These are phyloP conservation scores for Geotrypetes seraphini DNA, from an alignment of 2,797 vertebrate species.

Conservation along the genomic window DNA sequence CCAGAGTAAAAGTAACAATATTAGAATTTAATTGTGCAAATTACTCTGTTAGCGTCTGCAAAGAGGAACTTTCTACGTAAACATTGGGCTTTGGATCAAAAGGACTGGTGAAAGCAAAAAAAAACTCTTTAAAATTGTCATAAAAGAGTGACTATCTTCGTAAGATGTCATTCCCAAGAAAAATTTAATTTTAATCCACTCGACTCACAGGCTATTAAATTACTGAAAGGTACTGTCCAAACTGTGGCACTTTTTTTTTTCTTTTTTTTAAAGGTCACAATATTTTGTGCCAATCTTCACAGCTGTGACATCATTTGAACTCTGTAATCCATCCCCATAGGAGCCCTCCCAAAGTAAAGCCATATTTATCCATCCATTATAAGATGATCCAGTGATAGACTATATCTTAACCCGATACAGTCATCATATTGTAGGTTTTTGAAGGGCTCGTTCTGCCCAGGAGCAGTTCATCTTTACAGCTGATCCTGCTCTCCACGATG, in stretches of 20 bases:
- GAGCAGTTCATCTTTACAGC: conserved; percentile 97
- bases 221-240: conserved; percentile 59
- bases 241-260: conserved; percentile 62
- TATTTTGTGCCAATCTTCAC: conserved; percentile 72
- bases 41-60: conserved; percentile 44
- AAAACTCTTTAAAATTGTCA: conserved; percentile 30
- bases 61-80: conserved; percentile 48
- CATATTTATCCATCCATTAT: conserved; percentile 66
- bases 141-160: conserved; percentile 52
- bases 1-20: conserved; percentile 46
- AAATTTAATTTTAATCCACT: conserved; percentile 1
- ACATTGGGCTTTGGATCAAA: conserved; percentile 41
- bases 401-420: conserved; percentile 95
- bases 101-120: conserved; percentile 39
- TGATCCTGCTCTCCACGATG: conserved; percentile 93
- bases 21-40: conserved; percentile 65
- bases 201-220: conserved; percentile 60
- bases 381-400: conserved; percentile 82
- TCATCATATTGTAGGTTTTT: conserved; percentile 97
- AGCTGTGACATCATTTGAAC: conserved; percentile 81
- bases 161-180: conserved; percentile 13
- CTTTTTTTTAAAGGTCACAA: conserved; percentile 45
- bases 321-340: conserved; percentile 74
- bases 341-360: conserved; percentile 76
- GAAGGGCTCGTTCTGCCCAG: conserved; percentile 88